Evolutionary conservation across 2,113 vertebrate genomes (phyloP), one percentile per base, ranked within the genome.

Genomic region (Chamaea fasciata): DNA sequence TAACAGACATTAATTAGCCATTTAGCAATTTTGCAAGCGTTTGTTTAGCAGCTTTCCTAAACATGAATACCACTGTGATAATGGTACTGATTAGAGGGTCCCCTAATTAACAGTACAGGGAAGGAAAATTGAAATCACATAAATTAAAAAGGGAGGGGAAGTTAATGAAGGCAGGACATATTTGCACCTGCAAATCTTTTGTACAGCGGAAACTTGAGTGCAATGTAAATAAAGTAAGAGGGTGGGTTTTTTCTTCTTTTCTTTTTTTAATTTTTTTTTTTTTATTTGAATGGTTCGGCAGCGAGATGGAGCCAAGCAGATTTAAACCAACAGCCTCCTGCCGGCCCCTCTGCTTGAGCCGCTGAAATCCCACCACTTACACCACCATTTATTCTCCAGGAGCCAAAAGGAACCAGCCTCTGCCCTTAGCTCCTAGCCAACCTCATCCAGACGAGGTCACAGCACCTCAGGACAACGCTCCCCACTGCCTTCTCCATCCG

Each of bases 1-100:
- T 98, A 99, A 99, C 98, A 99, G 98, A 98, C 98, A 98, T 98
- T 99, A 99, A 99, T 99, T 99, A 99, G 98, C 98, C 98, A 98
- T 98, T 98, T 98, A 98, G 98, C 98, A 99, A 99, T 99, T 98
- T 98, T 98, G 98, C 98, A 98, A 98, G 98, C 98, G 98, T 98
- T 99, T 99, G 98, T 98, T 98, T 98, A 98, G 98, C 98, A 99
- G 98, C 98, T 98, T 99, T 98, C 98, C 98, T 98, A 99, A 99
- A 99, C 98, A 98, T 98, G 97, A 98, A 98, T 98, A 98, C 98
- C 98, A 98, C 98, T 98, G 97, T 97, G 98, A 98, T 99, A 98
- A 99, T 99, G 98, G 98, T 98, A 98, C 98, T 98, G 98, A 98
- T 98, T 98, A 98, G 98, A 98, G 98, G 98, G 98, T 98, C 97